Percentiles rank a stretch among this genome's conserved stretches.
Conservation (phyloP, 2,113 vertebrate species). For the Platycercus adscitus region DNA sequence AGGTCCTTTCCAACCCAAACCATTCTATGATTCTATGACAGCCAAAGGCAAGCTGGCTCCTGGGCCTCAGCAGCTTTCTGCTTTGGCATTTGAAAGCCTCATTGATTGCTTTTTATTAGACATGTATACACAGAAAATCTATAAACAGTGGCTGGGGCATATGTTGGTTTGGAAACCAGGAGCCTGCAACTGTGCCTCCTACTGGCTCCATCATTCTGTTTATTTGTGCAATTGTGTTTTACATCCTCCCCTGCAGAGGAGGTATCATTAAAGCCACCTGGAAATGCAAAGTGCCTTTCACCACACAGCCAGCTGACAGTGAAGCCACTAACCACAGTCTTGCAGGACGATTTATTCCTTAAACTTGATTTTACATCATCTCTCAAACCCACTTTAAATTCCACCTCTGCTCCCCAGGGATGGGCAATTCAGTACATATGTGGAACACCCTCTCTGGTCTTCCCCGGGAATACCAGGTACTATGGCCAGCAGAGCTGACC, state of each 20-base stretch:
- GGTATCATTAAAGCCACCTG: conserved; percentile 36
- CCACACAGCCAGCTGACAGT: neutral
- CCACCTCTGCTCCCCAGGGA: neutral
- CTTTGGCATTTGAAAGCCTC: neutral
- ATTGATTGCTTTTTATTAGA: neutral
- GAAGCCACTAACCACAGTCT: neutral
- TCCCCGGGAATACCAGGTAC: neutral
- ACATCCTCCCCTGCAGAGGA: neutral
- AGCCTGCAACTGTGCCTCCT: neutral
- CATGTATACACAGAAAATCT: neutral
- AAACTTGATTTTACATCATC: neutral
- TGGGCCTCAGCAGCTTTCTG: neutral
- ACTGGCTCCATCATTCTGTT: neutral
- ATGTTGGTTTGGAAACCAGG: neutral
- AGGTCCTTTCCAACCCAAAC: too few relatives aligned
- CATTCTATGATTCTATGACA: neutral
- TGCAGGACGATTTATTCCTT: neutral
- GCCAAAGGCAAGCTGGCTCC: neutral
- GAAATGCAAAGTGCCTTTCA: neutral
- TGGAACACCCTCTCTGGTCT: neutral
- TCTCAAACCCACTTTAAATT: neutral
- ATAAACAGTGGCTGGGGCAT: neutral
- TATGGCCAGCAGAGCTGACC: neutral
- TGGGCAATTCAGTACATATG: neutral
- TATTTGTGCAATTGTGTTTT: conserved; percentile 26